Base-by-base conservation (phyloP, 2,888 invertebrate genomes). In the Tetragonula carbonaria region DNA sequence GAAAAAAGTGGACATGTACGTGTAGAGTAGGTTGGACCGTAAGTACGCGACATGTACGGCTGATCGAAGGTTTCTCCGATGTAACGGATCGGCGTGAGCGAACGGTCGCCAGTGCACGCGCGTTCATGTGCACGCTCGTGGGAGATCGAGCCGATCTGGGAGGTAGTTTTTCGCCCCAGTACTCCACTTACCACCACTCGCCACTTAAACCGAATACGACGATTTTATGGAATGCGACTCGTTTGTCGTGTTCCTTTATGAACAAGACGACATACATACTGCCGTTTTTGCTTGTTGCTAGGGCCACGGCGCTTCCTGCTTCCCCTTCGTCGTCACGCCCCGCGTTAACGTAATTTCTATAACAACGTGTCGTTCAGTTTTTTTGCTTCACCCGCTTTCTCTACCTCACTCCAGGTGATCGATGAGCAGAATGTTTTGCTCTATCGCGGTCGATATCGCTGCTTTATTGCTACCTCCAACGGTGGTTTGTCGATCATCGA, bases 131-230 rank as follows among this genome's bases (percentile, higher is more conserved):
- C 50, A 62, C 53, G 80, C 78, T 76, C 74, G 77, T 72, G 84
- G 74, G 83, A 87, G 84, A 88, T 88, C 82, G 85, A 74, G 84
- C 90, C 68, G 84, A 90, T 89, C 90, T 89, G 91, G 92, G 91
- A 92, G 92, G 92, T 91, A 91, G 91, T 93, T 93, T 93, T 93
- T 93, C 92, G 93, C 91, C 92, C 93, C 91, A 93, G 92, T 93
- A 93, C 92, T 93, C 93, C 91, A 93, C 93, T 93, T 93, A 93
- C 62, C 53, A 53, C 91, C 86, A 88, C 85, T 87, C 78, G 83
- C 90, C 90, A 90, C 92, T 92, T 91, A 88, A 81, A 87, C 87
- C 90, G 90, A 92, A 87, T 88, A 85, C 87, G 75, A 86, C 91
- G 91, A 92, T 92, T 92, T 45, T 92, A 91, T 91, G 91, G 91